Percentiles rank a stretch among this genome's conserved stretches.
Conservation (phyloP, 2,888 invertebrate species). For the Apotomis turbidana region DNA sequence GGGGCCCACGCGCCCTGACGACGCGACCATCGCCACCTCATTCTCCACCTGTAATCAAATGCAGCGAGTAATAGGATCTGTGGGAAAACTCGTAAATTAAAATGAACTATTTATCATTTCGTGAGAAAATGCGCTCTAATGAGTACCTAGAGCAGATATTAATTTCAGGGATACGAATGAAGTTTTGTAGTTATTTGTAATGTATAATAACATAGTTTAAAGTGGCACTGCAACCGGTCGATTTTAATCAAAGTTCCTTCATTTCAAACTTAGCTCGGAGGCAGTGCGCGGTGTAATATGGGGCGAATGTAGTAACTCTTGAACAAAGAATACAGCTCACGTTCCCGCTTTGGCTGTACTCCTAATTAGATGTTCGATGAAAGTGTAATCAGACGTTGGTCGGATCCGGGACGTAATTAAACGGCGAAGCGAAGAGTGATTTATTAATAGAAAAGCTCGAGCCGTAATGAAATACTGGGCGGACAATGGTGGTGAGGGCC, state of each 20-base stretch:
- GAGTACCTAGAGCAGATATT: not conserved
- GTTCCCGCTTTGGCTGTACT: constrained; percentile 72
- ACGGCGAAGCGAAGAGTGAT: constrained; percentile 83
- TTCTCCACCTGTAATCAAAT: constrained; percentile 8
- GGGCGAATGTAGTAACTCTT: constrained; percentile 72
- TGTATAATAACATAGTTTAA: constrained; percentile 43
- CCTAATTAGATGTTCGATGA: constrained; percentile 84
- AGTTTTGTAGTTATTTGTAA: constrained; percentile 34
- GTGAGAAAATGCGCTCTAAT: not conserved
- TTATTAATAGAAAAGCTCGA: constrained; percentile 84
- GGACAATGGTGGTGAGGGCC: constrained; percentile 80
- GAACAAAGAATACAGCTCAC: constrained; percentile 75
- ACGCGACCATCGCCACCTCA: constrained; percentile 50
- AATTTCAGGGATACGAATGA: constrained; percentile 1
- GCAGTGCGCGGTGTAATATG: constrained; percentile 68
- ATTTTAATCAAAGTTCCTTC: constrained; percentile 79
- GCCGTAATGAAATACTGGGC: constrained; percentile 83
- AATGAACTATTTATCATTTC: constrained; percentile 4
- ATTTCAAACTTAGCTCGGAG: constrained; percentile 71
- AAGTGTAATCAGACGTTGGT: constrained; percentile 82
- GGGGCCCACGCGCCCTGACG: constrained; percentile 44
- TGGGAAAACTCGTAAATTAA: not conserved
- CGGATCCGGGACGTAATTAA: constrained; percentile 83
- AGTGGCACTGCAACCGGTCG: constrained; percentile 62
- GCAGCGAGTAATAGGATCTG: not conserved